These are phyloP conservation scores for Paramormyrops kingsleyae DNA, from an alignment of 2,113 vertebrate genomes.

Conservation along the genomic window DNA sequence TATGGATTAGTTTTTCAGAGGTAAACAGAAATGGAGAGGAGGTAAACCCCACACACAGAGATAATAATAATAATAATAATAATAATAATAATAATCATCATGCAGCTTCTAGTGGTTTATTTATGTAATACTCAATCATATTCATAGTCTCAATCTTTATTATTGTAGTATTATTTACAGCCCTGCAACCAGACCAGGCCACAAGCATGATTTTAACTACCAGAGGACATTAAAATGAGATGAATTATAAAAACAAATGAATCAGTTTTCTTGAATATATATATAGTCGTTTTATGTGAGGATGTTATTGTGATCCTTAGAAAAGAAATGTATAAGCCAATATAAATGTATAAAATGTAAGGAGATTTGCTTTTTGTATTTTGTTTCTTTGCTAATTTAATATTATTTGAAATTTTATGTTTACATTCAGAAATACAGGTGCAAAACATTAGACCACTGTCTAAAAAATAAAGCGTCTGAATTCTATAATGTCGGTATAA, in stretches of 20 bases:
- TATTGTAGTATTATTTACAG: neutral
- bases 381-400: neutral
- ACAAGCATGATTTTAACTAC: neutral
- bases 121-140: neutral
- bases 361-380: neutral
- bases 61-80: neutral
- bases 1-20: neutral
- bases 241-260: neutral
- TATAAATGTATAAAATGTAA: neutral
- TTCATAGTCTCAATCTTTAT: neutral
- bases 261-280: neutral
- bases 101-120: neutral
- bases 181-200: no score
- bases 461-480: neutral
- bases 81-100: neutral
- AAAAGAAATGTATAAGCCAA: neutral
- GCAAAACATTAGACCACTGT: neutral
- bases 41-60: neutral
- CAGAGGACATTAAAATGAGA: neutral
- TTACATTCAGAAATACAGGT: neutral
- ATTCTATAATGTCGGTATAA: neutral
- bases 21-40: neutral
- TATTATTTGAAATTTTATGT: neutral
- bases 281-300: neutral
- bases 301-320: neutral